Percentiles rank a stretch among this genome's conserved stretches.
These are phyloP conservation scores for Seriola aureovittata DNA, from an alignment of 2,113 vertebrate genomes.

Conservation along the genomic window DNA sequence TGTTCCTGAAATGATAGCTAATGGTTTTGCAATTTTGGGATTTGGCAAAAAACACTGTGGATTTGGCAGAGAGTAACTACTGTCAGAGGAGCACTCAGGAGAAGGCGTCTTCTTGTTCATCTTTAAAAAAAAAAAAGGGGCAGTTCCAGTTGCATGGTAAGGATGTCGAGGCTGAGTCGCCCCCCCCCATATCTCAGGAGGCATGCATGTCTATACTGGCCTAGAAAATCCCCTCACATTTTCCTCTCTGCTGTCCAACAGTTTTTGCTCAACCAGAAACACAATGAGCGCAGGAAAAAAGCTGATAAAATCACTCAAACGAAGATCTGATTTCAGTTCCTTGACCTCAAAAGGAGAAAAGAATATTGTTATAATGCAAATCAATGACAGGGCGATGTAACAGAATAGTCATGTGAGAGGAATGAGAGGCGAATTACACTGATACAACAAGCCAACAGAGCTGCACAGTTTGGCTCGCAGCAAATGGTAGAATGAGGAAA, in stretches of 20 bases:
- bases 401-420: not conserved
- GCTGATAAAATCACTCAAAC: not conserved
- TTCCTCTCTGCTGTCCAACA: conserved; percentile 32
- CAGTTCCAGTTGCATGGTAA: conserved; percentile 29
- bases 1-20: not conserved
- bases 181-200: conserved; percentile 10
- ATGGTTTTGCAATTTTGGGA: conserved; percentile 23
- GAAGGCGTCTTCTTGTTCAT: not conserved
- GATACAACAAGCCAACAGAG: not conserved
- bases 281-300: not conserved
- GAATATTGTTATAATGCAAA: not conserved
- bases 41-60: conserved; percentile 19
- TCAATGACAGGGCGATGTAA: not conserved
- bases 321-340: not conserved
- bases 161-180: conserved; percentile 10
- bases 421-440: not conserved
- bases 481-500: not conserved
- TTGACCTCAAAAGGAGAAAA: not conserved
- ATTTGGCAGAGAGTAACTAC: conserved; percentile 29
- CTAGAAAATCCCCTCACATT: conserved; percentile 5
- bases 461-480: not conserved
- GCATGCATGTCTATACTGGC: conserved; percentile 22
- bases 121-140: not conserved
- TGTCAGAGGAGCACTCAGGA: conserved; percentile 20
- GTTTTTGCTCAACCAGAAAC: not conserved